Conservation (phyloP, 2,888 invertebrate species). For the Lagria hirta region DNA sequence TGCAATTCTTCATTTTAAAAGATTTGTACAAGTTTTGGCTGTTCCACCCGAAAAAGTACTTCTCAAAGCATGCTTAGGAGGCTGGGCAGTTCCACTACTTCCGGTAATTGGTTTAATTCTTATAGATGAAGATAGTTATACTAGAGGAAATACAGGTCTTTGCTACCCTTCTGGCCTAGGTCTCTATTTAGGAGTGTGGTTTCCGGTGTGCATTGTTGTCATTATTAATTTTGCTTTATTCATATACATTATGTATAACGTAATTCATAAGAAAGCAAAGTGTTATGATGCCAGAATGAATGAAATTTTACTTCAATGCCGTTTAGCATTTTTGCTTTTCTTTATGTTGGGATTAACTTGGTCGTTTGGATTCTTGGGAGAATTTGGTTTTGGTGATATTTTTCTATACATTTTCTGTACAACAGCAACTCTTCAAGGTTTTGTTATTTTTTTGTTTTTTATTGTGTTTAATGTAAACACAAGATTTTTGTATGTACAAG, state of each 20-base stretch:
- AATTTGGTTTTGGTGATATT: slow-evolving; percentile 39
- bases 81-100: slow-evolving; percentile 57
- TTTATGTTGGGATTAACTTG: slow-evolving; percentile 64
- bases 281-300: slow-evolving; percentile 44
- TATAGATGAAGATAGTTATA: slow-evolving; percentile 48
- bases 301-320: slow-evolving; percentile 55
- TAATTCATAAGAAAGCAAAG: slow-evolving; percentile 2
- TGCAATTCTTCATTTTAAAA: slow-evolving; percentile 66
- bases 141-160: slow-evolving; percentile 46
- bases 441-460: slow-evolving; percentile 63
- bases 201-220: slow-evolving; percentile 55
- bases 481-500: slow-evolving; percentile 52
- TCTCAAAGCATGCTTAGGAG: slow-evolving; percentile 12
- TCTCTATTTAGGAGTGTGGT: slow-evolving; percentile 57
- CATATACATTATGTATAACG: slow-evolving; percentile 12
- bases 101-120: slow-evolving; percentile 56
- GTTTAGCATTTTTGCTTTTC: slow-evolving; percentile 61
- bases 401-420: slow-evolving; percentile 59
- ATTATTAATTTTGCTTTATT: slow-evolving; percentile 7
- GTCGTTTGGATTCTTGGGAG: slow-evolving; percentile 60
- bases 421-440: slow-evolving; percentile 61
- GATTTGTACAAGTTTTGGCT: slow-evolving; percentile 66
- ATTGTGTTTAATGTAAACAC: slow-evolving; percentile 63
- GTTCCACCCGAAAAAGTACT: slow-evolving; percentile 52
- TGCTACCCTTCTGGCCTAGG: slow-evolving; percentile 59